Percentiles rank a stretch among this genome's conserved stretches.
phyloP scores from a whole-genome alignment of 1,140 invertebrate species.

The Hyles vespertilio region DNA sequence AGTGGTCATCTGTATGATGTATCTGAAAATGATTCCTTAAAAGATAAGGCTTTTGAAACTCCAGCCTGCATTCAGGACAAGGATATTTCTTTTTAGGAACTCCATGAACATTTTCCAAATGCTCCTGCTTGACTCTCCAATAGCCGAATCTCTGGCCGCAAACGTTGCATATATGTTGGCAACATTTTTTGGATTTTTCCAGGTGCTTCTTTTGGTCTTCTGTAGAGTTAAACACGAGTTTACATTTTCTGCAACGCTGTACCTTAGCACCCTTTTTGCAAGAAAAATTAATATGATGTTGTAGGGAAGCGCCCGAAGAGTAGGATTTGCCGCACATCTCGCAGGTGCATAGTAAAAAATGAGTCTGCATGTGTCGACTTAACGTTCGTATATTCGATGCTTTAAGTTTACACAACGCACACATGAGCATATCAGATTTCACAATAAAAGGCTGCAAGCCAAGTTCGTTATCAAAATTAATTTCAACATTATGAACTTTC shows the following conservation, averaged over 20 bases:
- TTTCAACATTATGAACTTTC: constrained; percentile 30
- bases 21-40: constrained; percentile 26
- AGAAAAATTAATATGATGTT: constrained; percentile 18
- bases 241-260: constrained; percentile 19
- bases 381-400: constrained; percentile 38
- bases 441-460: constrained; percentile 50
- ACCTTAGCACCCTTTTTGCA: constrained; percentile 11
- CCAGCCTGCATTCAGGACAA: constrained; percentile 21
- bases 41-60: constrained; percentile 13
- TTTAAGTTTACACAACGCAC: constrained; percentile 46
- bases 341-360: constrained; percentile 67
- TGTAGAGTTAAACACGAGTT: constrained; percentile 8
- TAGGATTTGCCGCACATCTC: constrained; percentile 73
- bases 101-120: constrained; percentile 22
- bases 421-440: constrained; percentile 40
- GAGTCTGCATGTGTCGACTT: constrained; percentile 54
- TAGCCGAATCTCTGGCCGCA: constrained; percentile 27
- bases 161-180: constrained; percentile 25
- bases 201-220: constrained; percentile 20
- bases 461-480: constrained; percentile 34
- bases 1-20: constrained; percentile 22
- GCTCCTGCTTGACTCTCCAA: constrained; percentile 18
- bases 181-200: constrained; percentile 13
- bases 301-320: constrained; percentile 40
- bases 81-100: constrained; percentile 16